phyloP scores from a whole-genome alignment of 2,797 vertebrate species.

The Dicrostonyx torquatus region DNA sequence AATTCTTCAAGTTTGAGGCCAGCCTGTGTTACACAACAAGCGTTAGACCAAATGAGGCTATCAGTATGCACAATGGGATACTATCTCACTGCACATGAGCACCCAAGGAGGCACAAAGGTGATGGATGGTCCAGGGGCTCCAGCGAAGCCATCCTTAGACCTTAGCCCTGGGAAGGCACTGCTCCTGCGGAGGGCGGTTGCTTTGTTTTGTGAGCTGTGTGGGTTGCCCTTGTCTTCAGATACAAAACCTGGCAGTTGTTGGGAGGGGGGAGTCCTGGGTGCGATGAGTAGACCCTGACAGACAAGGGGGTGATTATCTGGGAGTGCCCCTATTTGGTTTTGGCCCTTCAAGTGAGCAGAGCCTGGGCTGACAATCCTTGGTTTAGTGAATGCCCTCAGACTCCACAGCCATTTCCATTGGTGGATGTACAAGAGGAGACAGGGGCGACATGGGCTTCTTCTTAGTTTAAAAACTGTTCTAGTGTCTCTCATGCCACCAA shows the following conservation, averaged over 20 bases:
- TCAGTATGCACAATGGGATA: neutral
- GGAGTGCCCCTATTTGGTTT: neutral
- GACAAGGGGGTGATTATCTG: rapidly evolving
- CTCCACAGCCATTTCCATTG: neutral
- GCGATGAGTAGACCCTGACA: neutral
- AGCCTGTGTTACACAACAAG: neutral
- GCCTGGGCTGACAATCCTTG: neutral
- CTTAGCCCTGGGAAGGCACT: neutral
- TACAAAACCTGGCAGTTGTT: no score
- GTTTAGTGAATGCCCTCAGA: neutral
- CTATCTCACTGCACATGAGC: no score
- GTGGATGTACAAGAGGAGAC: neutral
- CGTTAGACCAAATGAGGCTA: neutral
- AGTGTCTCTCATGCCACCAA: neutral
- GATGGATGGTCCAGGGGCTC: neutral
- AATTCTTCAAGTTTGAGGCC: neutral
- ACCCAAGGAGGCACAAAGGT: neutral
- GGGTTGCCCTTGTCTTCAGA: no score
- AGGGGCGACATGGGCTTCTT: rapidly evolving
- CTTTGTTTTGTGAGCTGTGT: neutral
- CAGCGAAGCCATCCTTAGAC: neutral
- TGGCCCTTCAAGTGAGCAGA: neutral
- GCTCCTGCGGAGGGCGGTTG: rapidly evolving
- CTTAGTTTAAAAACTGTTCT: neutral
- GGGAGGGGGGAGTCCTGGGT: rapidly evolving